These are phyloP conservation scores for Scaptomyza montana DNA, from an alignment of 1,140 invertebrate genomes.

Conservation along the genomic window DNA sequence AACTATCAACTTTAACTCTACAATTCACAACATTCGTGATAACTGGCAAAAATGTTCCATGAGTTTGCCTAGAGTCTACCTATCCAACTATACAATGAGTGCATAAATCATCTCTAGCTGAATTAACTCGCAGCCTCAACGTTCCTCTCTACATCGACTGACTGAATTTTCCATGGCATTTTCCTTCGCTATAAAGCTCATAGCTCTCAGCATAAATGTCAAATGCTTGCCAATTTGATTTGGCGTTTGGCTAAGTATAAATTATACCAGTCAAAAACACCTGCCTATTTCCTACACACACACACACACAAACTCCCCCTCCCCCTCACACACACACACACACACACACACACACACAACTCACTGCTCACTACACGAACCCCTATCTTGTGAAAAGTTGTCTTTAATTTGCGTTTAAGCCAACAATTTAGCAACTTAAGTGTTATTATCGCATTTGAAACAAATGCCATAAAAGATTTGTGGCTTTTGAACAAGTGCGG, in stretches of 20 bases:
- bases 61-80: constrained; percentile 24
- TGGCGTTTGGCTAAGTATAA: constrained; percentile 75
- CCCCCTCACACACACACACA: background rate
- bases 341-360: background rate
- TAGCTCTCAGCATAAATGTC: constrained; percentile 65
- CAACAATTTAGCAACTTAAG: constrained; percentile 74
- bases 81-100: constrained; percentile 71
- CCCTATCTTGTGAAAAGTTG: constrained; percentile 37
- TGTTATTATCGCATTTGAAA: constrained; percentile 74
- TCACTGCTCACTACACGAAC: background rate
- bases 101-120: constrained; percentile 74
- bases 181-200: constrained; percentile 43
- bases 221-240: constrained; percentile 78
- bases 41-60: constrained; percentile 71
- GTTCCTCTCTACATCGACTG: background rate
- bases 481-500: constrained; percentile 56
- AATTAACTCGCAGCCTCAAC: background rate
- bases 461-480: constrained; percentile 72
- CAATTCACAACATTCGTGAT: constrained; percentile 67
- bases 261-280: constrained; percentile 64
- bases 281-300: constrained; percentile 34
- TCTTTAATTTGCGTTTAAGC: constrained; percentile 67
- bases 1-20: constrained; percentile 23
- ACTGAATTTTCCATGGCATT: constrained; percentile 52
- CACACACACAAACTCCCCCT: too few species aligned